Evolutionary conservation across 2,888 invertebrate genomes (phyloP).

Genomic region (Phortica magna): DNA sequence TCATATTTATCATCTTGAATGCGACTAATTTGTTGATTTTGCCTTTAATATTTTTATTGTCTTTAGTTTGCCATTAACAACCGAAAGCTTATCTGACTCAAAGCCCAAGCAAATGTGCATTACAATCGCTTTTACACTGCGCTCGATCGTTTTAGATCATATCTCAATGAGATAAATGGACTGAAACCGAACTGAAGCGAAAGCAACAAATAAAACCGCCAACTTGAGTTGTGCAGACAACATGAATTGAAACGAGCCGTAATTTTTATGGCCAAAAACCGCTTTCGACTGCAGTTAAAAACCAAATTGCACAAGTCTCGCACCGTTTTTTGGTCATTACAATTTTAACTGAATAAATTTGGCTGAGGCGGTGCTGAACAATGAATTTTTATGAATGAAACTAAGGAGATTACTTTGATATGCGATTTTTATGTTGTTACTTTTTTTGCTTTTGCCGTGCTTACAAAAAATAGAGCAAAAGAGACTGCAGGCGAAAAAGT

Average conservation of each 20-base stretch:
- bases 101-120: not conserved
- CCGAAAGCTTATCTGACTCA: not conserved
- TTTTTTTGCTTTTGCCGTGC: not conserved
- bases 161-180: constrained; percentile 4
- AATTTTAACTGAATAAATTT: constrained; percentile 3
- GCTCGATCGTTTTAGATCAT: constrained; percentile 13
- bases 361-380: not conserved
- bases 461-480: not conserved
- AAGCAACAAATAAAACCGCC: not conserved
- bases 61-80: not conserved
- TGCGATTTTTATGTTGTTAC: not conserved
- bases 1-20: not conserved
- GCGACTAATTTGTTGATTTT: not conserved
- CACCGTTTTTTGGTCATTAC: not conserved
- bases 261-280: constrained; percentile 27
- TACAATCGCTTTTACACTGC: constrained; percentile 14
- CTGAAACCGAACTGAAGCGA: not conserved
- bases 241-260: not conserved
- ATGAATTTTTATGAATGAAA: constrained; percentile 14
- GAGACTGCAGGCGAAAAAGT: not conserved
- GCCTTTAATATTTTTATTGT: not conserved
- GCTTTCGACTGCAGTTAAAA: constrained; percentile 13
- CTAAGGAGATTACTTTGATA: not conserved
- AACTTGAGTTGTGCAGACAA: not conserved
- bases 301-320: constrained; percentile 10